These are phyloP conservation scores for Pandemis cinnamomeana DNA, from an alignment of 2,888 invertebrate genomes.

Conservation along the genomic window DNA sequence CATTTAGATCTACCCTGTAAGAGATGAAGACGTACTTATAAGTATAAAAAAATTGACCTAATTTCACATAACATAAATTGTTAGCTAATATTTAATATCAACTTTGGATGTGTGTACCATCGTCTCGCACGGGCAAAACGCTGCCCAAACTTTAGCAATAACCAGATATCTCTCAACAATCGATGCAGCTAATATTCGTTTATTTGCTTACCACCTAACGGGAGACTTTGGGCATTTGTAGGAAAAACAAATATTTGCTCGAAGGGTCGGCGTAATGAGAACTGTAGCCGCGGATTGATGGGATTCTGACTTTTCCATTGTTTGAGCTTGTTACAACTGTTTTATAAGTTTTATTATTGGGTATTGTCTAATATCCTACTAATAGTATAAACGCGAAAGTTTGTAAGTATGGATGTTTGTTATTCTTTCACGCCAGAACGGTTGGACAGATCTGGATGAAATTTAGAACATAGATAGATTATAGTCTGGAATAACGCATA, in stretches of 20 bases:
- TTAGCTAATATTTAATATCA: too few species aligned
- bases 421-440: too few species aligned
- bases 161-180: conserved; percentile 46
- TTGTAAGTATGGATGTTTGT: too few species aligned
- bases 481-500: too few species aligned
- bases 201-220: conserved; percentile 52
- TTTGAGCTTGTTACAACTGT: conserved; percentile 14
- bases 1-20: too few species aligned
- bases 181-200: conserved; percentile 51
- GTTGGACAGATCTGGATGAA: too few species aligned
- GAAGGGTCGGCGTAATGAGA: conserved; percentile 41
- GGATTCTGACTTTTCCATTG: conserved; percentile 33
- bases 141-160: conserved; percentile 47
- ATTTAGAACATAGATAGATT: too few species aligned
- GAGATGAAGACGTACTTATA: too few species aligned
- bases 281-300: conserved; percentile 35
- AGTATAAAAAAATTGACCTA: too few species aligned
- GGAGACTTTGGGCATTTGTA: conserved; percentile 41
- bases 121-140: conserved; percentile 43
- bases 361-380: too few species aligned
- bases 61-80: too few species aligned
- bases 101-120: background rate
- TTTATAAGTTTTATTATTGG: conserved; percentile 7
- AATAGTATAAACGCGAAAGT: too few species aligned
- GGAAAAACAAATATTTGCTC: conserved; percentile 44